Base-by-base conservation (phyloP, 2,113 vertebrate genomes). In the Corythoichthys haematopterus region DNA sequence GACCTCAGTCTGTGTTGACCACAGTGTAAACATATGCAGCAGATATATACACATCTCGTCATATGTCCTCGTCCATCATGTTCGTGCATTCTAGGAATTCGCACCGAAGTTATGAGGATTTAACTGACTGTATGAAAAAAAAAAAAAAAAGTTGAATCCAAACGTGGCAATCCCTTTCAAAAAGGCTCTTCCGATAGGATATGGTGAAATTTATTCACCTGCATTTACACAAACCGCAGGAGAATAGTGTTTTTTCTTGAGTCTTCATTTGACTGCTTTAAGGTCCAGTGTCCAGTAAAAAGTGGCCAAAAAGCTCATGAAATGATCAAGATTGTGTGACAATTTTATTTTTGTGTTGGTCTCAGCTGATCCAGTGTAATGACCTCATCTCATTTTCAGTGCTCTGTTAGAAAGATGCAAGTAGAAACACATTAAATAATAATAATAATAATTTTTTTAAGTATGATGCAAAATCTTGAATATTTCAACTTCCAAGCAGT, bases 11-110 rank as follows among this genome's bases (percentile, higher is more conserved):
- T 0, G 53, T 62, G 57, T 79, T 58, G 20, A 67, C 70, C 87
- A 82, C 81, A 84, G 81, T 84, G 82, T 83, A 69, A 57, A 74
- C 74, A 68, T 69, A 63, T 75, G 80, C 73, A 79, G 73, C 75
- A 80, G 64, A 67, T 58, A 59, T 58, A 59, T 59, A 76, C 43
- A 10, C 65, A 53, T 48, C 28, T 51, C 69, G 64, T 48, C 36
- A 38, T 15, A n/a, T 14, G 47, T 50, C 50, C 16, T 43, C 15
- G 46, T 51, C 47, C 53, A 40, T 47, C 11, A 37, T 53, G 36
- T 74, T 64, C 57, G 79, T 79, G 70, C 75, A 78, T 66, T 75
- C 38, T 40, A 70, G 59, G 9, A 64, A 38, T 63, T 70, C 52
- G 38, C 9, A 20, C n/a, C 37, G 37, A 64, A 59, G 48, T 6